These are phyloP conservation scores for Tyrannus savana DNA, from an alignment of 2,113 vertebrate species.

Conservation along the genomic window DNA sequence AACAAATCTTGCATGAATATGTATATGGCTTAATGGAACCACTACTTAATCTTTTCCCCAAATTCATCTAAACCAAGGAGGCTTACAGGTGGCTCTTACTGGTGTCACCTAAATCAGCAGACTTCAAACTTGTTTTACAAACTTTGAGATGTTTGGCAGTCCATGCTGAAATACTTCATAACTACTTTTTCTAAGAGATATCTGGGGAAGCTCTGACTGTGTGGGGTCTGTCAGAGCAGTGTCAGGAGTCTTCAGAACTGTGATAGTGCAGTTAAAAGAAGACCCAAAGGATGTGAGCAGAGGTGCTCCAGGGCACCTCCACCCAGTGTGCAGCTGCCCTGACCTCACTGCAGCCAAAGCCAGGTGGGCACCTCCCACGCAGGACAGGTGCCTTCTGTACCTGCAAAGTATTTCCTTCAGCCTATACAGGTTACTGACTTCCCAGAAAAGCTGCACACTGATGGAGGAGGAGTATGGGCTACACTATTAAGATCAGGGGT, in stretches of 20 bases:
- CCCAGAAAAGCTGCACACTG: not conserved
- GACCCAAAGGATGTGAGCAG: not conserved
- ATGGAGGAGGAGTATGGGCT: not conserved
- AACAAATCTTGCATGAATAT: constrained; percentile 63
- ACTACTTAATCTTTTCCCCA: constrained; percentile 48
- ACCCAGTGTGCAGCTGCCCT: accelerated
- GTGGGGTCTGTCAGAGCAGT: not conserved
- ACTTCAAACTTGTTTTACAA: not conserved
- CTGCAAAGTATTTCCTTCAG: not conserved
- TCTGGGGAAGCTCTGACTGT: not conserved
- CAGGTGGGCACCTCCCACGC: not conserved
- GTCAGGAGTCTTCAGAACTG: not conserved
- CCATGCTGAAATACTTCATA: not conserved
- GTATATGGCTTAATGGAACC: constrained; percentile 40
- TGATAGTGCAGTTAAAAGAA: not conserved
- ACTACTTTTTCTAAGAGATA: not conserved
- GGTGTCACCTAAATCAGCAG: not conserved
- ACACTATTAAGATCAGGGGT: not conserved
- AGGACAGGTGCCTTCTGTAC: not conserved
- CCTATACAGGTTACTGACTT: not conserved
- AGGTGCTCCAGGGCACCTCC: accelerated
- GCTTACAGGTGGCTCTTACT: constrained; percentile 13
- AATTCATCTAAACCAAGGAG: constrained; percentile 3
- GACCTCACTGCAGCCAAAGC: not conserved
- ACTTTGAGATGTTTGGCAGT: not conserved